Evolutionary conservation across 2,113 vertebrate species (phyloP).

Genomic region (Scalopus aquaticus): DNA sequence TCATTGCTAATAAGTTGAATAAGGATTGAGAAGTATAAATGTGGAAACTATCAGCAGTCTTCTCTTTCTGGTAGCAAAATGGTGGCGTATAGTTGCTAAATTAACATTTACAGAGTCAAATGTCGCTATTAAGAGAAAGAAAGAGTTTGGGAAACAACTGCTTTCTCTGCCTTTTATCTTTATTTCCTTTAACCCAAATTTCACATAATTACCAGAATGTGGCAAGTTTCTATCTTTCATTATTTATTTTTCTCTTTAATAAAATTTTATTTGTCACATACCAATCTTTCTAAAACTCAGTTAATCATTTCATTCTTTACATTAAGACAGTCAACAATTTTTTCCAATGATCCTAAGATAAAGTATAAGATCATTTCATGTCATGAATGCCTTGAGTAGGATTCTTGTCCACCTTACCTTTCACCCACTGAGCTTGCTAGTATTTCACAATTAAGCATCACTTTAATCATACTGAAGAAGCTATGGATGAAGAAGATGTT

Average conservation of each 20-base stretch:
- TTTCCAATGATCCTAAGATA: not conserved
- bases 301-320: not conserved
- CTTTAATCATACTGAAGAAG: not conserved
- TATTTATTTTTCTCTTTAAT: not conserved
- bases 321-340: not conserved
- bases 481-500: not conserved
- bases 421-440: not conserved
- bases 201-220: not conserved
- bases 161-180: not conserved
- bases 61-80: not conserved
- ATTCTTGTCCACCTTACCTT: not conserved
- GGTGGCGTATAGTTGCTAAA: not conserved
- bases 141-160: not conserved
- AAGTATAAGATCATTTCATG: not conserved
- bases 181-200: slow-evolving; percentile 23
- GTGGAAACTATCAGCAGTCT: not conserved
- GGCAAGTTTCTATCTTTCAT: not conserved
- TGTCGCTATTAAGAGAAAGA: not conserved
- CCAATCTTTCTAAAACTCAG: not conserved
- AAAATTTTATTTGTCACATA: not conserved
- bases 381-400: not conserved
- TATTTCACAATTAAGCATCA: not conserved
- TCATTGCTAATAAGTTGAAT: not conserved
- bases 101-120: not conserved
- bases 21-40: not conserved